Evolutionary conservation across 2,888 invertebrate genomes (phyloP).

Genomic region (Drosophila basisetae): DNA sequence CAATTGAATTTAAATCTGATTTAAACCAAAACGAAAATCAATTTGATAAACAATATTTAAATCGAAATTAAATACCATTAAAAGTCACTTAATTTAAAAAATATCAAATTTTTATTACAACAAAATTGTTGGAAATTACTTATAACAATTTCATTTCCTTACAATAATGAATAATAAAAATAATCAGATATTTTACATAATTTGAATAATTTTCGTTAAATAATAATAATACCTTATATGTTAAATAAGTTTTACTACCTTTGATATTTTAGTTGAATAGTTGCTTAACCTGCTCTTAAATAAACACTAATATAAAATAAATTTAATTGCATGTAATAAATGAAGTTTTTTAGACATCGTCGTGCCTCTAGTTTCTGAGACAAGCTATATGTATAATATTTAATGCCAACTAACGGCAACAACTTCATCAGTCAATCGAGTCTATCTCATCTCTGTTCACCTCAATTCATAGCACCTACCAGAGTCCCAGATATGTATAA

Average conservation of each 20-base stretch:
- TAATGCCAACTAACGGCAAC: constrained; percentile 66
- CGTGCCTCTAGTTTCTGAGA: constrained; percentile 10
- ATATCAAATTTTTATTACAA: not conserved
- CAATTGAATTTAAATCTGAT: not conserved
- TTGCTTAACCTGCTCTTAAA: not conserved
- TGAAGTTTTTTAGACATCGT: constrained; percentile 24
- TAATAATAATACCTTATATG: not conserved
- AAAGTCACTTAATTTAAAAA: not conserved
- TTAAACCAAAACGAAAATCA: accelerated
- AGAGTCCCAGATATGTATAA: constrained; percentile 47
- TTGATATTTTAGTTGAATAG: not conserved
- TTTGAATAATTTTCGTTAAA: not conserved
- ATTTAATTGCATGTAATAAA: constrained; percentile 20
- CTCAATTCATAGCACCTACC: constrained; percentile 49
- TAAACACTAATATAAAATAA: constrained; percentile 1
- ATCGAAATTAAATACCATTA: not conserved
- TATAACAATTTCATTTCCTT: not conserved
- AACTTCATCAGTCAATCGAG: constrained; percentile 59
- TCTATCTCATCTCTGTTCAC: constrained; percentile 16
- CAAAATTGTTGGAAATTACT: not conserved
- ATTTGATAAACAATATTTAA: not conserved
- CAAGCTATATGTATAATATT: constrained; percentile 40
- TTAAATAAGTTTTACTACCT: not conserved
- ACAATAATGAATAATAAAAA: not conserved
- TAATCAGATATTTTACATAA: not conserved